Conservation (phyloP, 2,797 vertebrate species). For the Morus bassanus region DNA sequence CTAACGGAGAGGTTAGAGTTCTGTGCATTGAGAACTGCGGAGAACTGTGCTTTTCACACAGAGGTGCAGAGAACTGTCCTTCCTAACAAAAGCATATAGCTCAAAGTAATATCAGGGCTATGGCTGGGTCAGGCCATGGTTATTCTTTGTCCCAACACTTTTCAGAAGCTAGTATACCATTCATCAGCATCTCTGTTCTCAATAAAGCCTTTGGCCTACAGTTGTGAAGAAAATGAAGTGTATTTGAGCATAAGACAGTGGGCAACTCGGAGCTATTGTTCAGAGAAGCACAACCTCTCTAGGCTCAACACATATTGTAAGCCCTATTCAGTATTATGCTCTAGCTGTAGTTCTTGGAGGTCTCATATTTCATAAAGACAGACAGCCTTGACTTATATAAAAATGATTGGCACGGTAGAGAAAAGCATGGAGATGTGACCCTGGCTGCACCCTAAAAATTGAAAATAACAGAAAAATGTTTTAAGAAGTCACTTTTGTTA, state of each 20-base stretch:
- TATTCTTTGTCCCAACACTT: background rate
- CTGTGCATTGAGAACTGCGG: background rate
- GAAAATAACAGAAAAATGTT: background rate
- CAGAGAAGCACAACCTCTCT: background rate
- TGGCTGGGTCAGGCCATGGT: background rate
- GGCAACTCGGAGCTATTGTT: background rate
- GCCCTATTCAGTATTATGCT: background rate
- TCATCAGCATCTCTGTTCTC: background rate
- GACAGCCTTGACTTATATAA: background rate
- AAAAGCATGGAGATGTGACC: background rate
- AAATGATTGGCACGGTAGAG: background rate
- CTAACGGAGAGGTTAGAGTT: background rate
- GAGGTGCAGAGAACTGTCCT: background rate
- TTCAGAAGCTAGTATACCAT: background rate
- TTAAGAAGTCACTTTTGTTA: background rate
- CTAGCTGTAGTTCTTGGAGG: background rate
- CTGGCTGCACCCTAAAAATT: background rate
- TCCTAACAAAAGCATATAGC: background rate
- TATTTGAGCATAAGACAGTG: background rate
- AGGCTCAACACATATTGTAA: background rate
- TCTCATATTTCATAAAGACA: background rate
- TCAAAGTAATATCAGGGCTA: background rate
- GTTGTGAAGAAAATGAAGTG: background rate
- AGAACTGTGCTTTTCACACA: background rate
- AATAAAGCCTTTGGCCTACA: background rate